Evolutionary conservation across 2,888 invertebrate genomes (phyloP).

Genomic region (Strigamia transsilvanica): DNA sequence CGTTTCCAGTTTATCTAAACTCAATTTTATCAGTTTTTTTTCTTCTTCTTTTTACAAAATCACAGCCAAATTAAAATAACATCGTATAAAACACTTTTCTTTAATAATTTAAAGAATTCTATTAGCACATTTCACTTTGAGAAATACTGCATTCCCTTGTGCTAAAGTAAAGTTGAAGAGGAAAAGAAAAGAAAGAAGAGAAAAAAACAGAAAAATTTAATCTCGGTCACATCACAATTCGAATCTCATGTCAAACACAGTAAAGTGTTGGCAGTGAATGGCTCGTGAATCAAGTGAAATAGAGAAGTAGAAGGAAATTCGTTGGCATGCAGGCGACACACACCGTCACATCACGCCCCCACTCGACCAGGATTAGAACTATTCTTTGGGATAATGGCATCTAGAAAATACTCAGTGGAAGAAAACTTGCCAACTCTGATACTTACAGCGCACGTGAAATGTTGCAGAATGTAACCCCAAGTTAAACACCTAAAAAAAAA

Average conservation of each 20-base stretch:
- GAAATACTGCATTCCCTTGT: not conserved
- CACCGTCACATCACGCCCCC: constrained; percentile 38
- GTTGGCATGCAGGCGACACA: constrained; percentile 35
- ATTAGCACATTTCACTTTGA: not conserved
- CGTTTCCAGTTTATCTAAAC: not conserved
- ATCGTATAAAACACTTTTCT: not conserved
- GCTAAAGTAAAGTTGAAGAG: not conserved
- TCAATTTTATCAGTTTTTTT: not conserved
- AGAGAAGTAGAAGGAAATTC: constrained; percentile 18
- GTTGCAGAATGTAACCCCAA: constrained; percentile 7
- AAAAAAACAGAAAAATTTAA: constrained; percentile 14
- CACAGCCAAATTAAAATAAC: not conserved
- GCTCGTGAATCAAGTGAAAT: constrained; percentile 39
- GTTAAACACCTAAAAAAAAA: not conserved
- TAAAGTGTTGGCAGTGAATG: constrained; percentile 42
- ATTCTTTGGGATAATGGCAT: constrained; percentile 39
- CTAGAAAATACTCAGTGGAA: not conserved
- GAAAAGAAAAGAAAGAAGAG: not conserved
- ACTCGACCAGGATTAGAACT: constrained; percentile 30
- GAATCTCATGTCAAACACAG: constrained; percentile 36
- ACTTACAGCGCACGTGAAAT: constrained; percentile 39
- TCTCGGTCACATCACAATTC: constrained; percentile 42
- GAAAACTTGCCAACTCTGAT: constrained; percentile 32
- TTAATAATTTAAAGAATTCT: not conserved
- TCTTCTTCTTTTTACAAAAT: not conserved